Base-by-base conservation (phyloP, 2,888 invertebrate genomes). In the Odontomyia ornata region DNA sequence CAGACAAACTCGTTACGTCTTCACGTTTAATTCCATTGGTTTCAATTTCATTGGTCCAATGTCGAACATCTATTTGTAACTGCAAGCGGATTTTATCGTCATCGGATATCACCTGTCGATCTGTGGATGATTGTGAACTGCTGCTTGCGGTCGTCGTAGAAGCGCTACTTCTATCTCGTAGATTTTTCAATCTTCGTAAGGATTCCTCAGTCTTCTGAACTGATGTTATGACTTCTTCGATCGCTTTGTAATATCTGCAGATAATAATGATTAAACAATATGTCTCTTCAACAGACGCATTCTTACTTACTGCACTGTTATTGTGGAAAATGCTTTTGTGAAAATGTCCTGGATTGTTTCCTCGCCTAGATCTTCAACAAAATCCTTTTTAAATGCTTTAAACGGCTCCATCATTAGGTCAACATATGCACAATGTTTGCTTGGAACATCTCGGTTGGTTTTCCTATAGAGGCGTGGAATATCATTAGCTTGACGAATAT, bases 181-280 rank as follows among this genome's bases (percentile, higher is more conserved):
- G 92, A 86, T 93, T 93, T 87, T 97, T 97, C 84, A 99, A 88
- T 82, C 97, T 91, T 83, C 95, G 91, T 80, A 99, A 87, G 76
- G 97, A 97, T 84, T 98, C 97, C 85, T 98, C 98, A 81, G 98
- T 98, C 88, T 94, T 96, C 85, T 95, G 95, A 11, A 98, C 97
- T 0, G 97, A 97, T 64, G 93, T 94, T 79, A 99, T 88, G 1
- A 98, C 96, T 86, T 97, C 96, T 82, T 91, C 90, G 18, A 97
- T 95, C 78, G 93, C 90, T 81, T 88, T 89, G 83, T 89, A 90
- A 86, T 94, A 95, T 82, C 90, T 91, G 83, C 56, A 85, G 83
- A 2, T 76, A 77, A 77, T 69, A 60, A 78, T 25, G n/a, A 71
- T 71, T 3, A 47, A 23, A 67, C 30, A 67, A n/a, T 0, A 18